Conservation (phyloP, 1,140 invertebrate species). For the Drosophila arawakana region DNA sequence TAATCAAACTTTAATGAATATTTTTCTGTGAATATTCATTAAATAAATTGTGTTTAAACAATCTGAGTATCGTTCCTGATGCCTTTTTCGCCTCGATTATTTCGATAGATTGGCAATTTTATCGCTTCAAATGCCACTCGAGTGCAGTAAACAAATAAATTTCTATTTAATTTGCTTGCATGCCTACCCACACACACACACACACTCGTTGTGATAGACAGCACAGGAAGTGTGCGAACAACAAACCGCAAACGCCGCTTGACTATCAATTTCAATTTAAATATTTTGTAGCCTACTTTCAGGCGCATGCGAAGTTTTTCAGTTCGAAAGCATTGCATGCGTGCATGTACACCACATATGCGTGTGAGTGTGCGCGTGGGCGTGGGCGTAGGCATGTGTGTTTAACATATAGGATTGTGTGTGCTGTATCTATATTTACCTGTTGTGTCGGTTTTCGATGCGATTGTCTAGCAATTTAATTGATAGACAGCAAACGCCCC, state of each 20-base stretch:
- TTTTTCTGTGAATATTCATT: no score
- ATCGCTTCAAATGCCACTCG: slow-evolving; percentile 23
- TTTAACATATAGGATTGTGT: no score
- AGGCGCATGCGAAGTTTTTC: slow-evolving; percentile 24
- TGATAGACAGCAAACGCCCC: slow-evolving; percentile 63
- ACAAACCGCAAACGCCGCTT: slow-evolving; percentile 56
- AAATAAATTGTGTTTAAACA: no score
- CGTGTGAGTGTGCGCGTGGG: slow-evolving; percentile 7
- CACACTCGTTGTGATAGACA: slow-evolving; percentile 26
- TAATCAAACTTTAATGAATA: no score
- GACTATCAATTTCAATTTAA: slow-evolving; percentile 81
- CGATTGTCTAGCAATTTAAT: slow-evolving; percentile 66
- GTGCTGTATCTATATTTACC: slow-evolving; percentile 48
- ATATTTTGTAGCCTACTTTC: slow-evolving; percentile 66
- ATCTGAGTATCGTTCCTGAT: not conserved
- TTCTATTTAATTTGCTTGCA: slow-evolving; percentile 58
- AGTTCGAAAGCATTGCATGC: slow-evolving; percentile 35
- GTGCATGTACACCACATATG: slow-evolving; percentile 14
- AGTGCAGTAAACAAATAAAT: slow-evolving; percentile 57
- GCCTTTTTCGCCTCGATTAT: not conserved
- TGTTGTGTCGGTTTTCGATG: slow-evolving; percentile 54
- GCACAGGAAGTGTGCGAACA: slow-evolving; percentile 43
- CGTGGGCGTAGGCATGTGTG: not conserved
- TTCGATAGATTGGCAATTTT: slow-evolving; percentile 12
- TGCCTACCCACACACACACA: slow-evolving; percentile 31